Evolutionary conservation across 2,888 invertebrate species (phyloP).

Genomic region (Pharmacophagus antenor): DNA sequence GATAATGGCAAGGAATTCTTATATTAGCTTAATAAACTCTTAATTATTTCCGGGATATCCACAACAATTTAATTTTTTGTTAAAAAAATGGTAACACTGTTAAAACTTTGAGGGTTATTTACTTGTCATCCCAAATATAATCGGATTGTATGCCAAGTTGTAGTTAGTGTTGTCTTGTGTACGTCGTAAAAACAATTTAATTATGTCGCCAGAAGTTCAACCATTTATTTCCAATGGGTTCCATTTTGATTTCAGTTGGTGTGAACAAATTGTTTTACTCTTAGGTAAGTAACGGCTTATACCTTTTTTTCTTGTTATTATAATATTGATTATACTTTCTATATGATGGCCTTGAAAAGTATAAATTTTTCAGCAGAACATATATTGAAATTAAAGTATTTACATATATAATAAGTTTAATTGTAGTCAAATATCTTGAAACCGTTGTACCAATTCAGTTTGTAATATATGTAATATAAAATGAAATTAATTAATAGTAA

Average conservation of each 20-base stretch:
- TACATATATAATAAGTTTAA: background rate
- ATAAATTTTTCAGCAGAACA: background rate
- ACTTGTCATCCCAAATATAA: background rate
- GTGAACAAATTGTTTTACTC: constrained; percentile 57
- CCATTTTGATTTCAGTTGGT: constrained; percentile 47
- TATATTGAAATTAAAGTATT: background rate
- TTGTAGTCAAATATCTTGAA: background rate
- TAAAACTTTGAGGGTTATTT: background rate
- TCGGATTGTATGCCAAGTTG: background rate
- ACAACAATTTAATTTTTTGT: too few species aligned
- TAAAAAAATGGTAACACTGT: too few species aligned
- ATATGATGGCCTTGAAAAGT: background rate
- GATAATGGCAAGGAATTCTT: too few species aligned
- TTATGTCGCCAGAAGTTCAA: constrained; percentile 38
- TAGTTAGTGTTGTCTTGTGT: background rate
- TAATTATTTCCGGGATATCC: too few species aligned
- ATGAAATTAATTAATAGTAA: background rate
- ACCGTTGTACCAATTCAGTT: too few species aligned
- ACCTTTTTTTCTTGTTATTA: background rate
- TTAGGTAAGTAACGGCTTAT: constrained; percentile 46
- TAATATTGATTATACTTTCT: background rate
- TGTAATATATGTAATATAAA: too few species aligned
- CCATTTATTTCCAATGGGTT: constrained; percentile 42
- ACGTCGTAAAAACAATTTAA: background rate
- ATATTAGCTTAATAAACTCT: too few species aligned